Conservation (phyloP, 2,797 vertebrate species). For the Catharus ustulatus region DNA sequence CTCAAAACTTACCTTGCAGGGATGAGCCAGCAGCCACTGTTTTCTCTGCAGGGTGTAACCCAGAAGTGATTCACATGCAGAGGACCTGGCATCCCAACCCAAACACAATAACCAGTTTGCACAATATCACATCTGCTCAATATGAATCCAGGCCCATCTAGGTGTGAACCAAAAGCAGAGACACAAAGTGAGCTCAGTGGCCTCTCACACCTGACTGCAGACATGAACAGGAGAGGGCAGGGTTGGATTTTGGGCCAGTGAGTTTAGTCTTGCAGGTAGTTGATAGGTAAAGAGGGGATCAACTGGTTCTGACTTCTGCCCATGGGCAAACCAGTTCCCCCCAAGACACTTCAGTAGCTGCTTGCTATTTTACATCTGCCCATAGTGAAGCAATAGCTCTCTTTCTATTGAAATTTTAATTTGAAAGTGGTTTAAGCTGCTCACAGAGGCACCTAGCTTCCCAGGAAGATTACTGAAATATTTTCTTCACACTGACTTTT, state of each 20-base stretch:
- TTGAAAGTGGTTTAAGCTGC: background rate
- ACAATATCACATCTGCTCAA: background rate
- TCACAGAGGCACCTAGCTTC: background rate
- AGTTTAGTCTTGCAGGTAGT: background rate
- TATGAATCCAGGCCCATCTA: accelerated
- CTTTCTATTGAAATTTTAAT: background rate
- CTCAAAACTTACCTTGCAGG: background rate
- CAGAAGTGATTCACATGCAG: background rate
- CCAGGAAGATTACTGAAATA: background rate
- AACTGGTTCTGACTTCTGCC: background rate
- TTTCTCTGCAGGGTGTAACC: background rate
- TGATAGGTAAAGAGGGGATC: background rate
- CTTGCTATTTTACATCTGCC: background rate
- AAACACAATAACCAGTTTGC: accelerated
- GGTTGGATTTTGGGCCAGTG: background rate
- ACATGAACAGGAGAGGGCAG: background rate
- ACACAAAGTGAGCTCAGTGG: background rate
- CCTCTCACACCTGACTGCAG: background rate
- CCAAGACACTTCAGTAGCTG: background rate
- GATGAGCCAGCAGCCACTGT: background rate
- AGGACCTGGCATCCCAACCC: background rate
- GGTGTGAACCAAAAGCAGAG: background rate
- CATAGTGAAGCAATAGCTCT: background rate
- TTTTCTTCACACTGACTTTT: background rate
- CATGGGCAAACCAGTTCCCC: background rate